Base-by-base conservation (phyloP, 2,888 invertebrate genomes). In the Plebejus argus region DNA sequence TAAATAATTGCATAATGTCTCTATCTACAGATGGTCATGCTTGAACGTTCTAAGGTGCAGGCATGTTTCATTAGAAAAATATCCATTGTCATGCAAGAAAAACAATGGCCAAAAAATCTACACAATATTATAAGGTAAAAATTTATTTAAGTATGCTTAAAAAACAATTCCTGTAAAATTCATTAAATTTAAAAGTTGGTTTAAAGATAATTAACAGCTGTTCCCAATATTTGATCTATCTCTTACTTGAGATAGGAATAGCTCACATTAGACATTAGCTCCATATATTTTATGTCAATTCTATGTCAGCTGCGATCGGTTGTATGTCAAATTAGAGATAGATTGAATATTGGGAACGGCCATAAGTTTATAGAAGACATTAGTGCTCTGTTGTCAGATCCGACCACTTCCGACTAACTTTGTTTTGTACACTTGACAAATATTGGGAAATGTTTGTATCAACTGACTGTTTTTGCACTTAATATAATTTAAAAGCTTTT, bases 371-470 rank as follows among this genome's bases (percentile, higher is more conserved):
- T 83, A 58, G 83, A 82, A 33, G 80, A 35, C 28, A 88, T 70
- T 1, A 86, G 85, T 1, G 82, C 77, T 3, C 91, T 92, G 79
- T 90, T 86, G 70, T 80, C 83, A 0, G 92, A 93, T 3, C 92
- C 93, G 3, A 88, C 88, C 28, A 28, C 2, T 93, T 3, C 92
- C 93, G 3, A 88, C 88, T 76, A 93, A 86, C 82, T 93, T 93
- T 1, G 92, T 92, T 80, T 85, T 86, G 78, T 87, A 88, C 18
- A 87, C 85, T 35, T 85, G 83, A 82, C 86, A 88, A 10, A 87
- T 79, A 76, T 88, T 87, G 20, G 86, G 86, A 28, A 93, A 79
- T 81, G 91, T 87, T 79, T 87, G 89, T 1, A 88, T 86, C 61
- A 93, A 88, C 56, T 80, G 82, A 4, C 81, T 83, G 2, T 89